Evolutionary conservation across 2,113 vertebrate species (phyloP), one percentile per base, ranked within the genome.

Genomic region (Chamaea fasciata): DNA sequence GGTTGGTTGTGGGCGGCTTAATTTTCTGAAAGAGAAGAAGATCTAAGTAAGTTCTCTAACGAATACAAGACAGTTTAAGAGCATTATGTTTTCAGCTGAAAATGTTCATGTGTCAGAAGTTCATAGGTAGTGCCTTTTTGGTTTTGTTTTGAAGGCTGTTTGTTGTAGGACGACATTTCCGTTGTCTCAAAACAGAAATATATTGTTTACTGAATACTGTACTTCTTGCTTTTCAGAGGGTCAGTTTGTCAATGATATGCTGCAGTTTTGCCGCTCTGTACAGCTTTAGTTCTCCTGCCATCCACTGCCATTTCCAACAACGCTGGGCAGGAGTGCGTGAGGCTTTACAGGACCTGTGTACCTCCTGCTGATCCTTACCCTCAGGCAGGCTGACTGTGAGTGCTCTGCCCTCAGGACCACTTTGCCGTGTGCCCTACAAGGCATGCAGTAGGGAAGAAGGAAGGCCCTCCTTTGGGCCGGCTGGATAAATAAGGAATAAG

Each of bases 321-420:
- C 79, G 46, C 19, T 13, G 50, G 21, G 12, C 19, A 35, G 55
- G 64, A 65, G 9, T 0, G 0, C 7, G 5, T 7, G 15, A 33
- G 33, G 41, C 27, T 78, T 84, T 65, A 7, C 4, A 7, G 67
- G 33, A 39, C 59, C 15, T 50, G 13, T 49, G 2, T 24, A 3
- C 24, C 20, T 69, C 31, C 37, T 3, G 1, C 26, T 82, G 79
- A 15, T 67, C 12, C 9, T 26, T 16, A 11, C 41, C 27, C 21
- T 47, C 57, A 35, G 49, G 52, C 27, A 56, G 42, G 16, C 8
- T 31, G 23, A 9, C 10, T 42, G 8, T 26, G 60, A 35, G n/a
- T 21, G 11, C 30, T 57, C 6, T 46, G 33, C 14, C 56, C 52
- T 42, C 28, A 37, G 47, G 27, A 15, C 26, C 44, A 19, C 53